Base-by-base conservation (phyloP, 2,113 vertebrate species). In the Lontra canadensis region DNA sequence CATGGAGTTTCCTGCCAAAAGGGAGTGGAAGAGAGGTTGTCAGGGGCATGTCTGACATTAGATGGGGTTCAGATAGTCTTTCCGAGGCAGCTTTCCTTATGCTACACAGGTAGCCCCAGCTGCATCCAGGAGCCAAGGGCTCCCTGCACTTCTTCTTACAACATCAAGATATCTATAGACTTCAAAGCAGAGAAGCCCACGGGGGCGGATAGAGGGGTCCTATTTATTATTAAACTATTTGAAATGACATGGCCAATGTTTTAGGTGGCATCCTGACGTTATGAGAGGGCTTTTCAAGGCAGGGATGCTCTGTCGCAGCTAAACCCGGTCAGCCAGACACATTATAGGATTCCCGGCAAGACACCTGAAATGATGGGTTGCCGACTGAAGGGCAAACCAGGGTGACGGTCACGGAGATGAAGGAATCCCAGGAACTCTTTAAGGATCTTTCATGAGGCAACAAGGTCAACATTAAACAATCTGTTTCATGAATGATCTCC, bases 361-460 rank as follows among this genome's bases (percentile, higher is more conserved):
- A 86, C 85, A 88, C 85, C 90, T 92, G 95, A 86, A 98, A 94
- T 88, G 95, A 88, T 79, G 87, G 83, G 92, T 94, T 93, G 86
- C 1, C 94, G 39, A 59, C 31, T 20, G 42, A 26, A 57, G 0
- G 23, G 74, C 52, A 97, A 76, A 93, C 94, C 49, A 26, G 59
- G 95, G 42, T 92, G 95, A 97, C 79, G 69, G 90, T 94, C 84
- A 93, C 0, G 0, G 90, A 96, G 95, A 81, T 9, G 39, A 96
- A 63, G 83, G 57, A 34, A n/a, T 78, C 36, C 7, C 12, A 17
- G 79, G 42, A 7, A 0, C 11, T 87, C 74, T 90, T 44, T 21
- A 83, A 98, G 83, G 34, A 61, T 88, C 88, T 94, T 83, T 76
- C 90, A 95, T 4, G 3, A 14, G 9, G 95, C 67, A 96, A 61